These are phyloP conservation scores for Leptopilina myrica DNA, from an alignment of 2,888 invertebrate genomes.

Conservation along the genomic window DNA sequence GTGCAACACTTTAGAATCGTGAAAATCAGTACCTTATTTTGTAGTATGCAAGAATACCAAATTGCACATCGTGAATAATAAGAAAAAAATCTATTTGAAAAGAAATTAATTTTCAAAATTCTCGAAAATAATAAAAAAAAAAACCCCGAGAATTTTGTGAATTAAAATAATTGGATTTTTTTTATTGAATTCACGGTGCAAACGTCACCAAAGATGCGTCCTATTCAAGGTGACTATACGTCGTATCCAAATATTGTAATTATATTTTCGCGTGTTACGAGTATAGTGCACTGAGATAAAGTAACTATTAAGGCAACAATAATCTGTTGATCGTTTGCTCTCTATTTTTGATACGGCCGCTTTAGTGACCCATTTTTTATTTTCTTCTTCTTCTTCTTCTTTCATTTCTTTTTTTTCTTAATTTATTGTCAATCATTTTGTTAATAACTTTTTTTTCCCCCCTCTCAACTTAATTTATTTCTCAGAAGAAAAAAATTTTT, in stretches of 20 bases:
- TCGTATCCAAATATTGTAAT: constrained; percentile 70
- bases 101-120: background rate
- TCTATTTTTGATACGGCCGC: constrained; percentile 71
- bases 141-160: background rate
- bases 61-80: constrained; percentile 52
- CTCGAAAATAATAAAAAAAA: background rate
- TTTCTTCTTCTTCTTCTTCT: constrained; percentile 42
- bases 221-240: constrained; percentile 63
- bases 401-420: constrained; percentile 41
- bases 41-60: constrained; percentile 70
- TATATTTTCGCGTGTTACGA: constrained; percentile 67
- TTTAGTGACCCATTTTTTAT: constrained; percentile 54
- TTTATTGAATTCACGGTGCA: constrained; percentile 52
- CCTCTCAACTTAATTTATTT: background rate
- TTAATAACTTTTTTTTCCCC: constrained; percentile 31
- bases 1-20: constrained; percentile 44
- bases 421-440: constrained; percentile 15
- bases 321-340: constrained; percentile 62
- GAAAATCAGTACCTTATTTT: constrained; percentile 48
- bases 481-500: constrained; percentile 7
- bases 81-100: background rate
- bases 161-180: background rate
- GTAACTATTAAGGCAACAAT: constrained; percentile 41
- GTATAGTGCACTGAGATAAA: constrained; percentile 55
- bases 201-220: constrained; percentile 71